Conservation (phyloP, 2,113 vertebrate species). For the Macrotis lagotis region DNA sequence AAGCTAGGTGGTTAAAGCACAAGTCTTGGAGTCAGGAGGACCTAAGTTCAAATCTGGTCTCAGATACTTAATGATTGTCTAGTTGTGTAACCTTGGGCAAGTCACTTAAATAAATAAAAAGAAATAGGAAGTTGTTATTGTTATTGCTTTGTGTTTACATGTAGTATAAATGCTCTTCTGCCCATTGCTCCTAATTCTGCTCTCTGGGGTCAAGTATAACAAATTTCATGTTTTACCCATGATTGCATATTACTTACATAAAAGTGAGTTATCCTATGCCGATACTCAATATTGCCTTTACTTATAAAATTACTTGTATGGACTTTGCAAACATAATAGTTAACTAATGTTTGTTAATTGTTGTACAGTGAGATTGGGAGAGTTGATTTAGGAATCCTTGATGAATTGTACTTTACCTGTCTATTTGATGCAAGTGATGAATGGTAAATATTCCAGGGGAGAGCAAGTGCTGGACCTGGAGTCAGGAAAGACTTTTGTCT, state of each 20-base stretch:
- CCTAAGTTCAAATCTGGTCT: too few relatives aligned
- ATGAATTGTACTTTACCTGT: not conserved
- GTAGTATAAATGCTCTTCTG: not conserved
- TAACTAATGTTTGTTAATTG: not conserved
- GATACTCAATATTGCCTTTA: not conserved
- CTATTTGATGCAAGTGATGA: not conserved
- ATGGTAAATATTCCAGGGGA: not conserved
- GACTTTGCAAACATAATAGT: not conserved
- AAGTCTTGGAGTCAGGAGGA: too few relatives aligned
- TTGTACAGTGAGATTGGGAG: not conserved
- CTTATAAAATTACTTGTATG: not conserved
- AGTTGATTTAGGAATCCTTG: not conserved
- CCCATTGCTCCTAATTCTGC: not conserved
- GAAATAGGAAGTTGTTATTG: not conserved
- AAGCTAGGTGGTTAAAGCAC: too few relatives aligned
- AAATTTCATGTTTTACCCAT: not conserved
- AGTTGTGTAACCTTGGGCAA: too few relatives aligned
- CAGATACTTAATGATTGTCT: too few relatives aligned
- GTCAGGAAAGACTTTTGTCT: not conserved
- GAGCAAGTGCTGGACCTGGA: not conserved
- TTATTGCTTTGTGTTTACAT: not conserved
- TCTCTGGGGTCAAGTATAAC: not conserved
- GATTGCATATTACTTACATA: not conserved
- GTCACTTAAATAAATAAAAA: too few relatives aligned
- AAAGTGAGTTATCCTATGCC: not conserved